Conservation (phyloP, 2,888 invertebrate species). For the Dinocampus coccinellae region DNA sequence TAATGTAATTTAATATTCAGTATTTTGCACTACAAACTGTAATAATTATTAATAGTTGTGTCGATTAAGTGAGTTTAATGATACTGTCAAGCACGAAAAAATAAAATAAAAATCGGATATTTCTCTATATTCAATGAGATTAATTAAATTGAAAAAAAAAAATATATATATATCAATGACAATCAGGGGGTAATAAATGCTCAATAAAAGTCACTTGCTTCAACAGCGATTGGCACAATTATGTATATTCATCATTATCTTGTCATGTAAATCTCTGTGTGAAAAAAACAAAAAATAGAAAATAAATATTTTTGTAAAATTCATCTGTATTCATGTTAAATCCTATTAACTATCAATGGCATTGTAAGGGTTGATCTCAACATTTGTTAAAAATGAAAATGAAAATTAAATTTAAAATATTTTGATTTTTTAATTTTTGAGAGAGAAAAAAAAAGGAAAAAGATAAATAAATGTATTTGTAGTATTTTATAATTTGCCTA, state of each 20-base stretch:
- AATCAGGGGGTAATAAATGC: not conserved
- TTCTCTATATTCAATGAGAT: not conserved
- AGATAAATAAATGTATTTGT: too few relatives aligned
- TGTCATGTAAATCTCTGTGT: conserved; percentile 23
- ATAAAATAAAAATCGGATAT: not conserved
- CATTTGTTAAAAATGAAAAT: too few relatives aligned
- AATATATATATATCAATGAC: not conserved
- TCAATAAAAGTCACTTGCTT: conserved; percentile 9
- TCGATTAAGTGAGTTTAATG: not conserved
- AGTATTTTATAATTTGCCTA: too few relatives aligned
- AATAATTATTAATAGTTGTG: not conserved
- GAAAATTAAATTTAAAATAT: too few relatives aligned
- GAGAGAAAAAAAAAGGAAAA: too few relatives aligned
- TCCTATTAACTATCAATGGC: too few relatives aligned
- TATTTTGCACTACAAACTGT: not conserved
- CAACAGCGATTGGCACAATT: not conserved
- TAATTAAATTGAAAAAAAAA: not conserved
- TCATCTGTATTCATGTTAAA: not conserved
- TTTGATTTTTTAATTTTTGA: too few relatives aligned
- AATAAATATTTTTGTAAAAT: conserved; percentile 33
- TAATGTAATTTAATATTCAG: conserved; percentile 1
- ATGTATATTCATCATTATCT: not conserved
- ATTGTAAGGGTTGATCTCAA: too few relatives aligned
- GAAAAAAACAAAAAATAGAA: conserved; percentile 22
- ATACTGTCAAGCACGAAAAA: not conserved